These are phyloP conservation scores for Nibea coibor DNA, from an alignment of 2,113 vertebrate species.

Conservation along the genomic window DNA sequence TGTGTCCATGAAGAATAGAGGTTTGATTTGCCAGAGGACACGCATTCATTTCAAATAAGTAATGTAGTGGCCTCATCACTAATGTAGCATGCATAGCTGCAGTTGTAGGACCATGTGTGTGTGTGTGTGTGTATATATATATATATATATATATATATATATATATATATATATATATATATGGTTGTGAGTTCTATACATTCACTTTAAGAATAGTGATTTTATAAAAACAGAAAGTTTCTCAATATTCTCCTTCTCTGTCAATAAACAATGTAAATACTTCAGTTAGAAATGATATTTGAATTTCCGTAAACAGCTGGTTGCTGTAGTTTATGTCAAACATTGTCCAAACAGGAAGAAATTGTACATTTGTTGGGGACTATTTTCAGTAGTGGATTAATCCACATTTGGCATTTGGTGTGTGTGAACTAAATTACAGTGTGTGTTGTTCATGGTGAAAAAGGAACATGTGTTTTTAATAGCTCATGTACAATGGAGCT, in stretches of 20 bases:
- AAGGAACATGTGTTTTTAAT: too few species aligned
- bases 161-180: not conserved
- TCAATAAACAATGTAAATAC: not conserved
- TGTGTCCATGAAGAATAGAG: not conserved
- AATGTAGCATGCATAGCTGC: not conserved
- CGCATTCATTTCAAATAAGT: not conserved
- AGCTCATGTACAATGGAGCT: too few species aligned
- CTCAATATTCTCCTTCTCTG: too few species aligned
- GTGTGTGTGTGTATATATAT: too few species aligned
- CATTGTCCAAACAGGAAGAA: not conserved
- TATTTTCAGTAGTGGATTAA: not conserved
- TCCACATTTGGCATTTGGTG: not conserved
- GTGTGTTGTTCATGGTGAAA: too few species aligned
- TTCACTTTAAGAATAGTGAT: not conserved
- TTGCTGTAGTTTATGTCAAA: not conserved
- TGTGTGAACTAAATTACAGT: too few species aligned
- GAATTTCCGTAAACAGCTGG: not conserved
- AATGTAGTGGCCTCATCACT: not conserved
- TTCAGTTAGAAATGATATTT: too few species aligned
- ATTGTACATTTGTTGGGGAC: not conserved
- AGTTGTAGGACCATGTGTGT: too few species aligned
- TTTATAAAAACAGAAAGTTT: not conserved
- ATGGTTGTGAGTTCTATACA: not conserved
- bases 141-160: too few species aligned
- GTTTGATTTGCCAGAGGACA: not conserved